A percentile compares a stretch with the other conserved stretches of the same genome.
Conservation (phyloP, 2,797 vertebrate species). For the Sciurus carolinensis region DNA sequence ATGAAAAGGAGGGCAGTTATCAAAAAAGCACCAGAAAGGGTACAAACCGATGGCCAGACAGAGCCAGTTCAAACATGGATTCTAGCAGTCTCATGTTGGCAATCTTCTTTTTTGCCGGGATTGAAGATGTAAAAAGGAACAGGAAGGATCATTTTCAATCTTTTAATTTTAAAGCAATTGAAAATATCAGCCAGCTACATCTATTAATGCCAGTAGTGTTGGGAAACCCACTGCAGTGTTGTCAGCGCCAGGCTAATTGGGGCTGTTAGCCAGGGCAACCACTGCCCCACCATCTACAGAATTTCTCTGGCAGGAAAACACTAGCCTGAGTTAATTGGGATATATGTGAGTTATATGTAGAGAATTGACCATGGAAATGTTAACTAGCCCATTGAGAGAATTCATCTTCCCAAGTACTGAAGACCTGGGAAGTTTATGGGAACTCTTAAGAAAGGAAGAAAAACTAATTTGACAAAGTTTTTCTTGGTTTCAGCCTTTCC, state of each 20-base stretch:
- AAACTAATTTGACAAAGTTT: background rate
- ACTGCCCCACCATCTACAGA: constrained; percentile 65
- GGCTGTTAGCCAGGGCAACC: constrained; percentile 81
- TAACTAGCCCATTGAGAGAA: constrained; percentile 40
- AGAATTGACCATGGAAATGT: background rate
- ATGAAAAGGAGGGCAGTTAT: background rate
- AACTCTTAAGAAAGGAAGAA: background rate
- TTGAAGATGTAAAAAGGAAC: constrained; percentile 85
- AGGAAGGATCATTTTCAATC: constrained; percentile 85
- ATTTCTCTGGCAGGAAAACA: constrained; percentile 67
- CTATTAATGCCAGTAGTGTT: constrained; percentile 84
- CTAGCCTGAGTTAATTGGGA: constrained; percentile 36
- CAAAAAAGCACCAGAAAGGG: background rate
- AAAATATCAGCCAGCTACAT: constrained; percentile 88
- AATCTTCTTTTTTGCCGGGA: constrained; percentile 80
- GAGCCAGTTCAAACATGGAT: background rate
- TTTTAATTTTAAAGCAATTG: constrained; percentile 88
- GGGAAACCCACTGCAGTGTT: constrained; percentile 80
- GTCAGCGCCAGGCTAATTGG: constrained; percentile 79
- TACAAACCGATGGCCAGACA: background rate
- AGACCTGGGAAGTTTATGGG: background rate
- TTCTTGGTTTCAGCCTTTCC: constrained; percentile 27
- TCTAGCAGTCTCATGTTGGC: constrained; percentile 45
- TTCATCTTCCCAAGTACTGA: background rate
- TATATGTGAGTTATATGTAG: background rate